phyloP scores from a whole-genome alignment of 2,113 vertebrate genomes.

The Emydura subglobosa region DNA sequence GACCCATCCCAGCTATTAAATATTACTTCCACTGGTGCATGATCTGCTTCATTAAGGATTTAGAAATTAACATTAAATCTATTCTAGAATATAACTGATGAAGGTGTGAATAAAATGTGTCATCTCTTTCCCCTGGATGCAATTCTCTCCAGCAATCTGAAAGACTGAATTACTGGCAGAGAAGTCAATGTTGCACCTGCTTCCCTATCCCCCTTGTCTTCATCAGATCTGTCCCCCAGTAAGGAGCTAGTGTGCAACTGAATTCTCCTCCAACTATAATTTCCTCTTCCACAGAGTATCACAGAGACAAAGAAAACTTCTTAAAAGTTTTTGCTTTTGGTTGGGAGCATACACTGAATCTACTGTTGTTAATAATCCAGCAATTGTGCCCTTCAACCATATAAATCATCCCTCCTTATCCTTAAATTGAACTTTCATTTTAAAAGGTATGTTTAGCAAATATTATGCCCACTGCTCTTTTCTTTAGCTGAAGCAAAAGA shows the following conservation, averaged over 20 bases:
- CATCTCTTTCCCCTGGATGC: constrained; percentile 46
- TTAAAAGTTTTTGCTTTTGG: neutral
- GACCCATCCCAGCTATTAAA: neutral
- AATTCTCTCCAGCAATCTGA: constrained; percentile 20
- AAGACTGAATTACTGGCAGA: constrained; percentile 14
- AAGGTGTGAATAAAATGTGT: constrained; percentile 32
- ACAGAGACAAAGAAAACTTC: neutral
- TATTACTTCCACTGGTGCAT: neutral
- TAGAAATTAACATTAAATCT: constrained; percentile 27
- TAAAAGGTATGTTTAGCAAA: neutral
- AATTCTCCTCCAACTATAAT: neutral
- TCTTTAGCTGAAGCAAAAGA: neutral
- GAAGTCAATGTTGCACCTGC: neutral
- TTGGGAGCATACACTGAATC: neutral
- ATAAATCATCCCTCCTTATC: neutral
- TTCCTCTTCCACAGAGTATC: constrained; percentile 10
- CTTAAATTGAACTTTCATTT: neutral
- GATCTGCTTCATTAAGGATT: constrained; percentile 11
- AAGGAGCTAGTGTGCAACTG: neutral
- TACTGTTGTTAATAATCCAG: neutral
- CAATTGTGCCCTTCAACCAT: neutral
- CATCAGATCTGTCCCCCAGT: constrained; percentile 8
- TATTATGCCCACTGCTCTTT: neutral
- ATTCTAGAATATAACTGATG: constrained; percentile 30
- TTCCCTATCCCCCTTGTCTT: constrained; percentile 2